Base-by-base conservation (phyloP, 2,113 vertebrate species). In the Scalopus aquaticus region DNA sequence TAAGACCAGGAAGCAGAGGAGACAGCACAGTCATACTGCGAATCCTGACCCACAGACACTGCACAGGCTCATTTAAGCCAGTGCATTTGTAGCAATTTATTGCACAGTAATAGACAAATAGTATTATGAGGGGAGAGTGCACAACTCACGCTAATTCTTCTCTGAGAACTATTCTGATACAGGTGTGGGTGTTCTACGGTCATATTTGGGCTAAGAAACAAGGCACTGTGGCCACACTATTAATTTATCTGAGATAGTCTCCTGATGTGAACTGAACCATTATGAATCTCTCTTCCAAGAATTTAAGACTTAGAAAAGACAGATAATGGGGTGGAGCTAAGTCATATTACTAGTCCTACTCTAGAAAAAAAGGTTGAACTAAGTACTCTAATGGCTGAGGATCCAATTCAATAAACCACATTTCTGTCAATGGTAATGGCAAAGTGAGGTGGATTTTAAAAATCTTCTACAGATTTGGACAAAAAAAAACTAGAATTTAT, bases 111-210 rank as follows among this genome's bases (percentile, higher is more conserved):
- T 26, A 26, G 0, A 67, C 51, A 74, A 54, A 56, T 88, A 74
- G 8, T n/a, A 85, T 9, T 73, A 37, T 1, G 0, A 42, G 26
- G 22, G 7, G 0, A 4, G 12, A 0, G 1, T 17, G 13, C 4
- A 67, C 28, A 24, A 6, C 28, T 73, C 17, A 62, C 1, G 80
- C 3, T 26, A 46, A 69, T 39, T 89, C 3, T 72, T 74, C 35
- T 46, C 46, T 72, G 16, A 62, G 39, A 81, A 46, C 15, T 35
- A 28, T 70, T 82, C 35, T 65, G 32, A 70, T 15, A 17, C 0
- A 86, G 32, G 17, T 15, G 1, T 64, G 32, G 2, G 10, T 84
- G 1, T 58, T 69, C n/a, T 65, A 54, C 9, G 74, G 20, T 0
- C 35, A 67, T 46, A 9, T 77, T 65, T 83, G 58, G 28, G 10